Conservation (phyloP, 1,140 invertebrate species). For the Zaprionus inermis region DNA sequence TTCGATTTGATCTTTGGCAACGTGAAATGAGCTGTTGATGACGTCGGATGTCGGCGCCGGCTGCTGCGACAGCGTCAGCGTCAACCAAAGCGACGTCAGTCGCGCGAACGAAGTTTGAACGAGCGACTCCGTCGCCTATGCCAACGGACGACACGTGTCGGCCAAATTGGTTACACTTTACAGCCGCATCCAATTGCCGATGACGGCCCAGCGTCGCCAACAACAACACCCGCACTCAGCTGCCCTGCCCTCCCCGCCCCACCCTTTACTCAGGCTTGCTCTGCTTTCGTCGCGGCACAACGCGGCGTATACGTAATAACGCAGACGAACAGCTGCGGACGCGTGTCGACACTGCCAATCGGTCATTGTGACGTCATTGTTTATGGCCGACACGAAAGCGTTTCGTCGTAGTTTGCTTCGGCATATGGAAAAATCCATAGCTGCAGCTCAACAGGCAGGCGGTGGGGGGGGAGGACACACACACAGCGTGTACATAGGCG, state of each 20-base stretch:
- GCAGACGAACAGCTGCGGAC: slow-evolving; percentile 34
- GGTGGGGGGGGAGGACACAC: neutral
- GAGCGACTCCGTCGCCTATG: slow-evolving; percentile 9
- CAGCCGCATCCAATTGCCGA: slow-evolving; percentile 45
- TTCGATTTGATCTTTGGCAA: slow-evolving; percentile 20
- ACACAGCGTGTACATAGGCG: slow-evolving; percentile 11
- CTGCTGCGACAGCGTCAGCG: neutral
- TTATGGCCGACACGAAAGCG: slow-evolving; percentile 22
- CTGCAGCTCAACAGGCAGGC: slow-evolving; percentile 5
- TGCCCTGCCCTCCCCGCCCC: neutral
- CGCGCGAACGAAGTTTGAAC: slow-evolving; percentile 1
- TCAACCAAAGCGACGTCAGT: slow-evolving; percentile 3
- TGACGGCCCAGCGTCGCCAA: slow-evolving; percentile 46
- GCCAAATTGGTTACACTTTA: slow-evolving; percentile 63
- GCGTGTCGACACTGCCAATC: slow-evolving; percentile 45
- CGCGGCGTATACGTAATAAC: slow-evolving; percentile 46
- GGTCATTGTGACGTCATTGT: slow-evolving; percentile 60
- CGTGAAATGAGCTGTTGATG: slow-evolving; percentile 18
- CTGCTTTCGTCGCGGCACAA: too few relatives aligned
- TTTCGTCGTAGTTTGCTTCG: neutral
- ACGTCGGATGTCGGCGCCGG: neutral
- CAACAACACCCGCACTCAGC: slow-evolving; percentile 26
- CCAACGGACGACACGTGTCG: slow-evolving; percentile 43
- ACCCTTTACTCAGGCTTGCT: too few relatives aligned
- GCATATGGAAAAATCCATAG: slow-evolving; percentile 36